Evolutionary conservation across 1,140 invertebrate species (phyloP).

Genomic region (Drosophila obscura): DNA sequence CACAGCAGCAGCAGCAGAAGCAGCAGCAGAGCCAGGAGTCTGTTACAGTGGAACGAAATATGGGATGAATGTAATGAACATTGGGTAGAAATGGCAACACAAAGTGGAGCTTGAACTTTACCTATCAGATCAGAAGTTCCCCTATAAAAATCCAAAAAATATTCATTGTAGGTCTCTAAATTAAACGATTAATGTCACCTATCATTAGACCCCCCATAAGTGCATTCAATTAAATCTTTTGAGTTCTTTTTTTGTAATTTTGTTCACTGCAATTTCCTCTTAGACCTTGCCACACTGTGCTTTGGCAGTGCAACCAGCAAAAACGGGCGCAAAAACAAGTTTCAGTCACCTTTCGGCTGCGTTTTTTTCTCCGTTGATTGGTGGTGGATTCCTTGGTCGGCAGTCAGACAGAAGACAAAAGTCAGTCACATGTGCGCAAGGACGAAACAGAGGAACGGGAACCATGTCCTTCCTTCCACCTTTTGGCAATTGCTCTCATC

Average conservation of each 20-base stretch:
- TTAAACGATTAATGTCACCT: background rate
- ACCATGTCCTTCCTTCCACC: conserved; percentile 47
- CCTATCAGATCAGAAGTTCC: too few species aligned
- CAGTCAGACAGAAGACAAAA: conserved; percentile 65
- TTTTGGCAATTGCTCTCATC: conserved; percentile 59
- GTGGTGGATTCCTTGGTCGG: conserved; percentile 69
- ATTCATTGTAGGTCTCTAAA: too few species aligned
- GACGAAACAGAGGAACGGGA: conserved; percentile 6
- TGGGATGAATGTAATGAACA: background rate
- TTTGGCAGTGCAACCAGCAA: conserved; percentile 22
- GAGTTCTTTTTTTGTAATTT: background rate
- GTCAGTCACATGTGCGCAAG: conserved; percentile 68
- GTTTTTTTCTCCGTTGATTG: conserved; percentile 37
- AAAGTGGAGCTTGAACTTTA: too few species aligned
- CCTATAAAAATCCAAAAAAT: too few species aligned
- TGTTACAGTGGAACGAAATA: conserved; percentile 21
- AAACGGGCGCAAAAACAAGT: conserved; percentile 63
- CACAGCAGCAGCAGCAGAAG: conserved; percentile 42
- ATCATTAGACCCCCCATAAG: too few species aligned
- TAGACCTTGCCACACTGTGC: conserved; percentile 15
- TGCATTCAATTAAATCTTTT: too few species aligned
- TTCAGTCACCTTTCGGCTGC: conserved; percentile 42
- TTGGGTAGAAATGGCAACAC: too few species aligned
- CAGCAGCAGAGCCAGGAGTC: too few species aligned
- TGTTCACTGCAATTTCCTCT: too few species aligned